Base-by-base conservation (phyloP, 2,113 vertebrate species). In the Forbesichthys agassizii region DNA sequence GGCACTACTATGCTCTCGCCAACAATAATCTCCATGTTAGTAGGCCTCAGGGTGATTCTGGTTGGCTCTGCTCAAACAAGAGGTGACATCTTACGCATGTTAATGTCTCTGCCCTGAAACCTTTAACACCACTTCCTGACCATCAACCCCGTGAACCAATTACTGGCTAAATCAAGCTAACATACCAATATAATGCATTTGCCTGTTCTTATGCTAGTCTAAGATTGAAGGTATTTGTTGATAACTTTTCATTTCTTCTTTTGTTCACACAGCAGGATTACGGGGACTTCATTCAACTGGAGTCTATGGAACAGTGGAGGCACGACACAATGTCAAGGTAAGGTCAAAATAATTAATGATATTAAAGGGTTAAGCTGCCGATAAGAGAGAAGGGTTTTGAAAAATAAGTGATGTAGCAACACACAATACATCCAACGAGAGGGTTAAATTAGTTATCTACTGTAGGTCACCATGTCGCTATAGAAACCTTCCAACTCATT, bases 1-100 rank as follows among this genome's bases (percentile, higher is more conserved):
- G 96, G 96, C 78, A 98, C 71, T 77, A 98, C 92, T 0, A 97
- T 89, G 1, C 97, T 98, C 88, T 98, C 97, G 20, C 97, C 97
- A 47, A 98, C 96, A 0, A 96, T 93, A 48, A 98, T 97, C 83
- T 98, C 96, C 94, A 95, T 92, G 91, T 95, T 96, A 64, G 94
- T 94, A 4, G 97, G 96, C 12, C 95, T 95, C 89, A 95, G 58
- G 57, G 84, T 96, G 82, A 98, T 96, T 80, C 92, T 93, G 1
- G 96, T 98, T 48, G 96, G 95, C 76, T 98, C 97, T 98, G 91
- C 77, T 51, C 74, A 82, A 55, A 83, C 75, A 85, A 82, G 76
- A 87, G 68, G 87, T 12, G 59, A 76, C 72, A 81, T 49, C 4
- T 66, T 64, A 73, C 10, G 62, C 76, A 83, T 85, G 78, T 84